Base-by-base conservation (phyloP, 1,140 invertebrate genomes). In the Druon quercuslanigerum region DNA sequence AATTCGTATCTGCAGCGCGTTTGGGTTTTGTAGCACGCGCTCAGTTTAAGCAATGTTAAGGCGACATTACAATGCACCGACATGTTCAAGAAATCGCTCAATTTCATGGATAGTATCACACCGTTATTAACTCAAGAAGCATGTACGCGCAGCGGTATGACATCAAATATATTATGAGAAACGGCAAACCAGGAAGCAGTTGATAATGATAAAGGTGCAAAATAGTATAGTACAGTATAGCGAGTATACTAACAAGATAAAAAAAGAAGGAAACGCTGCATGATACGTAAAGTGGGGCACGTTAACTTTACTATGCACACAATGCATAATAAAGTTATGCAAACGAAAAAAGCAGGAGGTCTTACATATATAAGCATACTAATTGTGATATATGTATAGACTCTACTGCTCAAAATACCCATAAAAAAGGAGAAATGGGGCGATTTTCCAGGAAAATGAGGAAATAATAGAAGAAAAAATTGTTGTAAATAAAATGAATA, bases 201-300 rank as follows among this genome's bases (percentile, higher is more conserved):
- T 33, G 57, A 66, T 66, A 66, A 66, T 33, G 57, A 66, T 66
- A 66, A 66, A 66, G 57, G 57, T 66, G 57, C 57, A 66, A 66
- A 66, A 66, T 66, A 66, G 20, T 7, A 14, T 2, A 46, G 40
- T 11, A 33, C 5, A 33, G 25, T 46, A 46, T 46, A 66, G 57
- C 57, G 25, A 60, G 56, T 16, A n/a, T 46, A 8, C 20, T 66
- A 14, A 46, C n/a, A 66, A 40, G 60, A 66, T 66, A 33, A 60
- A 25, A 60, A n/a, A 66, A 66, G 40, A n/a, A 66, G 16, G 25
- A 66, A 25, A 66, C n/a, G 7, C 16, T 40, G 17, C 25, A 66
- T 25, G 20, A 33, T 66, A 66, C 6, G 57, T 33, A 40, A 66
- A 66, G 60, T 66, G 16, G 25, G 14, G 17, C 60, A 66, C 14